Evolutionary conservation across 2,797 vertebrate genomes (phyloP).

Genomic region (Anguilla obscura): DNA sequence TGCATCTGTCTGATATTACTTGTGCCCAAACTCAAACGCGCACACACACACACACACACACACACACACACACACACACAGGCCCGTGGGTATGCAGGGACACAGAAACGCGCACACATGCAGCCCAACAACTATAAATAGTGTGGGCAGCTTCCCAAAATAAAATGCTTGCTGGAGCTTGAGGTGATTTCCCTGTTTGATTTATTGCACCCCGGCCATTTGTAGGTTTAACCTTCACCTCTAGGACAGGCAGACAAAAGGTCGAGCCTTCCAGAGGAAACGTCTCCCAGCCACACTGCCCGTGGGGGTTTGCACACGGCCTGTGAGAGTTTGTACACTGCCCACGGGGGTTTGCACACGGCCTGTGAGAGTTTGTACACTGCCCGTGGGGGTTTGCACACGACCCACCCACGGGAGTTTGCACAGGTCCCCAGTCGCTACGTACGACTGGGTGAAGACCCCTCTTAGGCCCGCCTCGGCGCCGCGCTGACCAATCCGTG

Average conservation of each 20-base stretch:
- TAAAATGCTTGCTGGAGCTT: background rate
- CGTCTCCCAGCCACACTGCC: background rate
- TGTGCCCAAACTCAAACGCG: background rate
- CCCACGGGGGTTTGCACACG: too few relatives aligned
- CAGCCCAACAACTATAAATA: background rate
- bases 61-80: background rate
- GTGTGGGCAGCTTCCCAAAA: background rate
- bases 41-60: background rate
- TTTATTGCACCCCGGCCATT: background rate
- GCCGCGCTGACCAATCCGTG: background rate
- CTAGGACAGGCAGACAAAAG: background rate
- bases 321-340: too few relatives aligned
- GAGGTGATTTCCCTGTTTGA: background rate
- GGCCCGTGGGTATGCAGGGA: too few relatives aligned
- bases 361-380: too few relatives aligned
- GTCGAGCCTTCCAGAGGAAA: background rate
- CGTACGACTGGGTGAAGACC: background rate
- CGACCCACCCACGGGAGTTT: too few relatives aligned
- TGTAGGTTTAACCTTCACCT: conserved; percentile 15
- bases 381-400: too few relatives aligned
- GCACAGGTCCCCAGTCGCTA: background rate
- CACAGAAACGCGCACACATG: background rate
- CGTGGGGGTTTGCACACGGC: too few relatives aligned
- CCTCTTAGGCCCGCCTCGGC: background rate
- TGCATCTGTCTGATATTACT: background rate